Percentiles rank a stretch among this genome's conserved stretches.
phyloP scores from a whole-genome alignment of 2,888 invertebrate species.

The Amphipoea oculea region DNA sequence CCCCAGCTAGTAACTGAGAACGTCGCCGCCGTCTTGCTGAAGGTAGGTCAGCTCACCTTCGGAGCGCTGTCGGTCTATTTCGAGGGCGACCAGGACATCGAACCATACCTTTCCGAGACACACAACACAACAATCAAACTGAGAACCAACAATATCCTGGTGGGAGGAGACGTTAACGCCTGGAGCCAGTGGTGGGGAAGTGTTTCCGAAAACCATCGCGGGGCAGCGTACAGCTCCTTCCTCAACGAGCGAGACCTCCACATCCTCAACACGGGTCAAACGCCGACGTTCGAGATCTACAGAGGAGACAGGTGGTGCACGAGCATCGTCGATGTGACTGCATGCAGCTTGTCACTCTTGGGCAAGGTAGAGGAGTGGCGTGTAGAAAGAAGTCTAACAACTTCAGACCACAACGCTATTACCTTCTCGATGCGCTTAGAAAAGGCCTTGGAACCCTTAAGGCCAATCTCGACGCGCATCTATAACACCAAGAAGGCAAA shows the following conservation, averaged over 20 bases:
- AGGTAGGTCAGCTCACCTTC: background rate
- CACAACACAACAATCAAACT: background rate
- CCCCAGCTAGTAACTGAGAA: too few relatives aligned
- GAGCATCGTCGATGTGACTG: background rate
- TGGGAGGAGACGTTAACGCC: conserved; percentile 29
- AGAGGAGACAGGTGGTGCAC: conserved; percentile 8
- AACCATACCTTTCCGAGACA: background rate
- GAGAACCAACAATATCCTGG: background rate
- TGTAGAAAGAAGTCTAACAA: too few relatives aligned
- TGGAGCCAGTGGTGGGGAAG: conserved; percentile 51
- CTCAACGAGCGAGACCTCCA: conserved; percentile 52
- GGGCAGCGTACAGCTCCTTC: conserved; percentile 41
- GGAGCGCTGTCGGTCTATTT: background rate
- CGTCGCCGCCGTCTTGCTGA: conserved; percentile 2
- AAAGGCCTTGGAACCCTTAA: too few relatives aligned
- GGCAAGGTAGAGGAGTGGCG: background rate
- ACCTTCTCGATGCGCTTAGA: too few relatives aligned
- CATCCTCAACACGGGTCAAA: conserved; percentile 48
- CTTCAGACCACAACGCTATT: background rate
- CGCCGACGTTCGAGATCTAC: conserved; percentile 24
- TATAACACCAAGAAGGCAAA: too few relatives aligned
- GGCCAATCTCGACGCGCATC: too few relatives aligned
- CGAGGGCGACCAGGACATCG: conserved; percentile 49
- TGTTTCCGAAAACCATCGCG: conserved; percentile 48
- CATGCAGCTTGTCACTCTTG: background rate